Evolutionary conservation across 2,888 invertebrate species (phyloP).

Genomic region (Limnephilus marmoratus): DNA sequence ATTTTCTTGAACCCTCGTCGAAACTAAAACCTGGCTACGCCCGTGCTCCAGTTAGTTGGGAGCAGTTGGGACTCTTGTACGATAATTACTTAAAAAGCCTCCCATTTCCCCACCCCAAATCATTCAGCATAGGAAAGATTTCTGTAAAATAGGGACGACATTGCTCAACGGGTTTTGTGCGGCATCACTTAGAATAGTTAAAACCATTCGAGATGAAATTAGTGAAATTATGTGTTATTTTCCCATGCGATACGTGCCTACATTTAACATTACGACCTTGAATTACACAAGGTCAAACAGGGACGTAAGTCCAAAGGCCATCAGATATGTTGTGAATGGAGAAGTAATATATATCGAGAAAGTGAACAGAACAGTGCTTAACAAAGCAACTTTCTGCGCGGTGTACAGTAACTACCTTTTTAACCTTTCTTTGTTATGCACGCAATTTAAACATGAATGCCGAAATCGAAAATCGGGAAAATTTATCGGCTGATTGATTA

Average conservation of each 20-base stretch:
- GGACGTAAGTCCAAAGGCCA: not conserved
- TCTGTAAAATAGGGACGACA: not conserved
- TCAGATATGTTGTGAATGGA: not conserved
- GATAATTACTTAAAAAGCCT: too few species aligned
- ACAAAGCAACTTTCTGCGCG: slow-evolving; percentile 21
- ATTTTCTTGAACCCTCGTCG: too few species aligned
- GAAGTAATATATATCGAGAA: not conserved
- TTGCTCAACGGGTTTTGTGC: not conserved
- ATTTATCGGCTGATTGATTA: not conserved
- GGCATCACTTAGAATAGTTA: not conserved
- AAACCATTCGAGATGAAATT: not conserved
- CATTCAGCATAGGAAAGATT: not conserved
- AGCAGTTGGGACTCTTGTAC: too few species aligned
- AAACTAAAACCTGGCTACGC: too few species aligned
- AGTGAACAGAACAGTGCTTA: slow-evolving; percentile 5
- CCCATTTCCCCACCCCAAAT: too few species aligned
- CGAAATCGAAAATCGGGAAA: not conserved
- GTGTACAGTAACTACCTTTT: not conserved
- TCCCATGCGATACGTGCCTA: not conserved
- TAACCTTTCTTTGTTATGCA: slow-evolving; percentile 19
- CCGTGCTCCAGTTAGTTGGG: too few species aligned
- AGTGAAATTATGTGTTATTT: not conserved
- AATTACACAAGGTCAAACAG: slow-evolving; percentile 10
- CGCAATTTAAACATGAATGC: not conserved
- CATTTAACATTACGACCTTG: slow-evolving; percentile 15